Evolutionary conservation across 2,797 vertebrate genomes (phyloP).

Genomic region (Craterocephalus amniculus): DNA sequence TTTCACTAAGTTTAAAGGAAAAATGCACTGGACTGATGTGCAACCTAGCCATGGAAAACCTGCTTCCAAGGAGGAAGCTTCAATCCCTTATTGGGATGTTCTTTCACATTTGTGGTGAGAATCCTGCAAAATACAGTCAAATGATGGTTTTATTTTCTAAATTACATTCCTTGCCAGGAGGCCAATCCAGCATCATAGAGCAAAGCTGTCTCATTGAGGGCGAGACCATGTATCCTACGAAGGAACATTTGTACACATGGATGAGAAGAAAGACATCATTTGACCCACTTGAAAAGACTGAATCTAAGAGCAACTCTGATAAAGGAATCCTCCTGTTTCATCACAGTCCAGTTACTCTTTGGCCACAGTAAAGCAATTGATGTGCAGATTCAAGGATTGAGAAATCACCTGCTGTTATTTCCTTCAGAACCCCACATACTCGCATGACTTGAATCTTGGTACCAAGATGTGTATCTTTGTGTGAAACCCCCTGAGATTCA

Average conservation of each 20-base stretch:
- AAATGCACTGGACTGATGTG: slow-evolving; percentile 1
- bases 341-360: neutral
- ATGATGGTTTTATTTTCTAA: neutral
- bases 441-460: neutral
- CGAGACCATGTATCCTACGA: neutral
- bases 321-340: neutral
- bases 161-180: neutral
- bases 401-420: neutral
- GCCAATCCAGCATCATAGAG: neutral
- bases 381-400: neutral
- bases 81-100: neutral
- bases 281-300: neutral
- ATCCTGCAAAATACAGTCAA: too few species aligned
- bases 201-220: neutral
- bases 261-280: neutral
- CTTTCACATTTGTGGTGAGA: neutral
- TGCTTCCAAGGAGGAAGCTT: neutral
- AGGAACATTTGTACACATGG: neutral
- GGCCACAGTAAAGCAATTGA: neutral
- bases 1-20: neutral
- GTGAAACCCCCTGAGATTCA: slow-evolving; percentile 4
- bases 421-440: slow-evolving; percentile 2
- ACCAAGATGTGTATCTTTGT: neutral
- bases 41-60: slow-evolving; percentile 28
- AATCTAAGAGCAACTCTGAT: neutral